These are phyloP conservation scores for Bergia sp. DNA, from an alignment of 92 coral and sea anemone genomes.

Conservation along the genomic window DNA sequence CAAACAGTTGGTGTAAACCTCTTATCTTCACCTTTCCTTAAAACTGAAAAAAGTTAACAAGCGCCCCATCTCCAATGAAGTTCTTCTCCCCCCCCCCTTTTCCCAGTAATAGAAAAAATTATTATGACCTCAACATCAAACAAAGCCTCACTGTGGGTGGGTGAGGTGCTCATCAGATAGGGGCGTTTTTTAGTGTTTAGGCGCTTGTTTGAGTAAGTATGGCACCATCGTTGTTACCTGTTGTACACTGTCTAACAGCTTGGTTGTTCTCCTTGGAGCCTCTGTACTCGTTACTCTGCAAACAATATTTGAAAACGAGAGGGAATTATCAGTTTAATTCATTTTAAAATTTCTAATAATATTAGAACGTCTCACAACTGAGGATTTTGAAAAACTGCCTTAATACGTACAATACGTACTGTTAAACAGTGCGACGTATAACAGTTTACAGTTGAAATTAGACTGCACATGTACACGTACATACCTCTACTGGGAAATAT, in stretches of 20 bases:
- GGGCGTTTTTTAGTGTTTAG: too few species aligned
- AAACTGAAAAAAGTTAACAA: too few species aligned
- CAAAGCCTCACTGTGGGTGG: too few species aligned
- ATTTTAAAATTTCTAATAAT: too few species aligned
- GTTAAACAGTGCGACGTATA: not conserved
- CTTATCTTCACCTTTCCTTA: too few species aligned
- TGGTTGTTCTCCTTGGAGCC: slow-evolving; percentile 8
- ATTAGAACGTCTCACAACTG: not conserved
- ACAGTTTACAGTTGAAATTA: not conserved
- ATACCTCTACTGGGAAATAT: slow-evolving; percentile 52
- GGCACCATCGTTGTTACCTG: not conserved
- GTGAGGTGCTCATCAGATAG: not conserved
- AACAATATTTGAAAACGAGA: not conserved
- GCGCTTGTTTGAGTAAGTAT: too few species aligned
- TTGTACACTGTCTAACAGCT: slow-evolving; percentile 1
- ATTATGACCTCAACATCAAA: too few species aligned
- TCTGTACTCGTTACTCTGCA: slow-evolving; percentile 21
- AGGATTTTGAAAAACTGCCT: not conserved
- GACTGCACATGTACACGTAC: not conserved
- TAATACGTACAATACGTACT: not conserved
- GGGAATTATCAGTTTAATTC: not conserved
- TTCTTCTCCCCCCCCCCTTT: too few species aligned
- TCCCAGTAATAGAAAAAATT: too few species aligned
- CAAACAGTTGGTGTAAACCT: too few species aligned
- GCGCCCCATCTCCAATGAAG: too few species aligned